Conservation (phyloP, 1,140 invertebrate species). For the Zaprionus gabonicus region DNA sequence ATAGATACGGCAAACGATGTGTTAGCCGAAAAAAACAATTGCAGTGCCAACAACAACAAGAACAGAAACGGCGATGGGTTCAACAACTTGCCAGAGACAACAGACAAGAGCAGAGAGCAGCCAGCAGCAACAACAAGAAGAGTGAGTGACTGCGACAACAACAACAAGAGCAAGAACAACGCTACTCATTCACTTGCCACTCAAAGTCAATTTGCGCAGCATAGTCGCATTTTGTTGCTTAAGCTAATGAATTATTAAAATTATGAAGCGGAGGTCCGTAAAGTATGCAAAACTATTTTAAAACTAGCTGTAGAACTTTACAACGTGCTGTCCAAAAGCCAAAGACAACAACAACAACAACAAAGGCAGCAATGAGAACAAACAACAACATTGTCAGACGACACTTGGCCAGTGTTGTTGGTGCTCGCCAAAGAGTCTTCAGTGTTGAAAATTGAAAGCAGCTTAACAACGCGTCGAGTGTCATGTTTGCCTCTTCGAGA, state of each 20-base stretch:
- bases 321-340: slow-evolving; percentile 3
- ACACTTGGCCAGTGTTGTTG: not conserved
- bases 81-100: slow-evolving; percentile 39
- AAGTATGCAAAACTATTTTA: slow-evolving; percentile 52
- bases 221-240: slow-evolving; percentile 41
- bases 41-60: slow-evolving; percentile 15
- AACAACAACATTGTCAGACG: not conserved
- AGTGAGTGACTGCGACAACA: not conserved
- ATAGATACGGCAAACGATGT: slow-evolving; percentile 48
- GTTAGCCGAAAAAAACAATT: slow-evolving; percentile 24
- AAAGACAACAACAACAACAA: slow-evolving; percentile 5
- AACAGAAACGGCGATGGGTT: slow-evolving; percentile 21
- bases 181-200: slow-evolving; percentile 38
- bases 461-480: not conserved
- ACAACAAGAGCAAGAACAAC: not conserved
- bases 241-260: slow-evolving; percentile 55
- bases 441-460: not conserved
- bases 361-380: not conserved
- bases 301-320: slow-evolving; percentile 35
- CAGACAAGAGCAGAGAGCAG: not conserved
- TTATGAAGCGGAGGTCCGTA: slow-evolving; percentile 27
- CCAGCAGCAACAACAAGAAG: not conserved
- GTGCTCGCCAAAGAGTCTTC: not conserved
- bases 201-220: slow-evolving; percentile 44
- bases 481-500: not conserved